A percentile compares a stretch with the other conserved stretches of the same genome.
Conservation (phyloP, 2,797 vertebrate genomes). For the Argya squamiceps region DNA sequence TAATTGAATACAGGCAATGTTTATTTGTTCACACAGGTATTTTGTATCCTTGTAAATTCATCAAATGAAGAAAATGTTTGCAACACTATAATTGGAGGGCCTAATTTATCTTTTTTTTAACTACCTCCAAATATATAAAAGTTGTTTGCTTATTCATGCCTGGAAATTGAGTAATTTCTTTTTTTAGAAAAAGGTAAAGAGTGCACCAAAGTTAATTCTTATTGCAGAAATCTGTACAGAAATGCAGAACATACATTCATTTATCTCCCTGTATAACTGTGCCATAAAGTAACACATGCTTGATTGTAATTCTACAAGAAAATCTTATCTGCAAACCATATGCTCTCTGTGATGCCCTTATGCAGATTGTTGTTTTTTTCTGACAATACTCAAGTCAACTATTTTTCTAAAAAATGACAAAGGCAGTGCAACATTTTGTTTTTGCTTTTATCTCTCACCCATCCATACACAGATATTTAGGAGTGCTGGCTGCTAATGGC, state of each 20-base stretch:
- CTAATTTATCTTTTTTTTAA: conserved; percentile 44
- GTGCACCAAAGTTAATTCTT: conserved; percentile 12
- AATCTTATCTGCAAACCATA: conserved; percentile 26
- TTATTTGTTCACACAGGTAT: conserved; percentile 49
- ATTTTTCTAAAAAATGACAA: not conserved
- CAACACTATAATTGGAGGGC: conserved; percentile 14
- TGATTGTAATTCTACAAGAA: conserved; percentile 15
- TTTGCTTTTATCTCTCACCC: not conserved
- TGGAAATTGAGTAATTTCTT: conserved; percentile 8
- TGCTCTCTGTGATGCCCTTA: not conserved
- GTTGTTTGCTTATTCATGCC: conserved; percentile 47
- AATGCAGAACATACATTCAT: not conserved
- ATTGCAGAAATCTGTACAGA: not conserved
- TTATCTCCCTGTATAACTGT: not conserved
- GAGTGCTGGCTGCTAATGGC: not conserved
- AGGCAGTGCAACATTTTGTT: not conserved
- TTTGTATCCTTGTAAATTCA: conserved; percentile 43
- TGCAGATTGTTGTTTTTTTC: conserved; percentile 14
- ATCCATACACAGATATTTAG: not conserved
- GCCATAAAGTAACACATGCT: conserved; percentile 25
- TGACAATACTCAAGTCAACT: not conserved
- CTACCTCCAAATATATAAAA: conserved; percentile 37
- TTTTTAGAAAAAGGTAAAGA: not conserved
- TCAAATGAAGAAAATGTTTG: conserved; percentile 31
- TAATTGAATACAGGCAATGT: conserved; percentile 45